Evolutionary conservation across 2,797 vertebrate genomes (phyloP), one percentile per base, ranked within the genome.

Genomic region (Mormyrops attenuatus): DNA sequence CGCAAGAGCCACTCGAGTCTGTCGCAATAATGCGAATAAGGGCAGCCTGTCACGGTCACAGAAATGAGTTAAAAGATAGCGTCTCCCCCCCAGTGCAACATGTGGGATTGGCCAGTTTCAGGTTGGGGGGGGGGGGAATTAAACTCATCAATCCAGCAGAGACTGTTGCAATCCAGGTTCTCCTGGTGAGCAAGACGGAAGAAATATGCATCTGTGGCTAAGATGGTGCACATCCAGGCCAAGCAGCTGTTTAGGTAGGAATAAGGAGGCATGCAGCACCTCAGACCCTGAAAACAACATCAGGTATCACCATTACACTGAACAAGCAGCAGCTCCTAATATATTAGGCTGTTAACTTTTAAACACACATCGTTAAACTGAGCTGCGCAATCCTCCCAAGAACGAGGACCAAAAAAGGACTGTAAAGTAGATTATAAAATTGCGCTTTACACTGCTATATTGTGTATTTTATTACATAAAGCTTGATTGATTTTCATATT

Each of bases 11-110:
- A 89, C 57, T 91, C 87, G 1, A 86, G 53, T 89, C 8, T 90
- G 89, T 85, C 38, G 90, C 89, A 91, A 89, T 89, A 69, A 82
- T 57, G 89, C 55, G 89, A 88, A 90, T 91, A 93, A 91, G 89
- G 41, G 89, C 89, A 87, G 85, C 77, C 89, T 90, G 89, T 92
- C 90, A 90, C 86, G 87, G 87, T 69, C 88, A 44, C 53, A 91
- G 90, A 92, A 92, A 92, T 50, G 66, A 84, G 63, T 30, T 66
- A 90, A 89, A 91, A 90, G 89, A 91, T 49, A 77, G 53, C 5
- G 85, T 34, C 20, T 89, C 84, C 88, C 50, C 30, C 77, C 52
- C 49, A 90, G 89, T 85, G 91, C 26, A n/a, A 26, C 15, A 69
- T 55, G 49, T n/a, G 69, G 88, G 63, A 49, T 63, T 26, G 17